Evolutionary conservation across 2,113 vertebrate species (phyloP), one percentile per base, ranked within the genome.

Genomic region (Corapipo altera): DNA sequence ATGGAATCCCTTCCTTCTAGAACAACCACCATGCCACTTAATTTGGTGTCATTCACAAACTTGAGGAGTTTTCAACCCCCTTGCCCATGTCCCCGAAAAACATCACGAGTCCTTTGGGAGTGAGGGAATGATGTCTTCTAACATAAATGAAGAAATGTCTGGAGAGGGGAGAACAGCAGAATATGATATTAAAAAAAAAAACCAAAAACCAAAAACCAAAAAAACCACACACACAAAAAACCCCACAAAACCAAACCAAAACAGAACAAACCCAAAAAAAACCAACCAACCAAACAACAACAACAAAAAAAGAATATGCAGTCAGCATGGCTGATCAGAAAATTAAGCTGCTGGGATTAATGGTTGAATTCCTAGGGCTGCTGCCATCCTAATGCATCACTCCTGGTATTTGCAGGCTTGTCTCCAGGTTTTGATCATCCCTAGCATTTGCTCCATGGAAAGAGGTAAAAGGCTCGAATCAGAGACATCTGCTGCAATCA

Each of bases 401-500:
- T 93, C 61, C 69, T 81, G 49, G 22, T 93, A 48, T 61, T 33
- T 57, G 71, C 14, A 12, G 94, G 89, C 75, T 70, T 12, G 1
- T 37, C 30, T 91, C 92, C 93, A 97, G 57, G 33, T 91, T 94
- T 84, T 90, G 72, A 91, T 81, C 48, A 69, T 78, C 70, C 43
- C 41, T 58, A 81, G 33, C 48, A 88, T 95, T 96, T 90, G 15
- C 32, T 92, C 28, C 46, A 64, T 67, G 30, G 49, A 86, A 92
- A 95, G 69, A 79, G 30, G 87, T 81, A 94, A 94, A 93, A 92
- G 30, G 37, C 81, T 92, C 55, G 95, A 95, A 96, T 88, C 78
- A 84, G 92, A 92, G 75, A 95, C 96, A 95, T 96, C 93, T 97
- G 95, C 81, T 95, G 62, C 64, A 79, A 49, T 91, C 92, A 81